A percentile compares a stretch with the other conserved stretches of the same genome.
phyloP scores from a whole-genome alignment of 2,797 vertebrate species.

The Thaleichthys pacificus region DNA sequence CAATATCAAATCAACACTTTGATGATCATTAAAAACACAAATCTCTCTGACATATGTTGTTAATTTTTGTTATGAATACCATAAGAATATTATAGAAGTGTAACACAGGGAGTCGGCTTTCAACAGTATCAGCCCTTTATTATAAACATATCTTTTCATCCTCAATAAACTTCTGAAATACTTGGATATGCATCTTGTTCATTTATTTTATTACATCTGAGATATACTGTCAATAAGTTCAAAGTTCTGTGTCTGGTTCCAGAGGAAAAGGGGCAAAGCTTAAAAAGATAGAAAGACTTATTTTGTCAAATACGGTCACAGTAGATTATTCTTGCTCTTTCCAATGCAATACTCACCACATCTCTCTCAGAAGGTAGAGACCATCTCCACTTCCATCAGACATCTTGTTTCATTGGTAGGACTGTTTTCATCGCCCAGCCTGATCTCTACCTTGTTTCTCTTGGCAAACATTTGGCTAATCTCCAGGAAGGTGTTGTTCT shows the following conservation, averaged over 20 bases:
- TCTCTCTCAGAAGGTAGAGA: constrained; percentile 63
- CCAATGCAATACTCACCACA: constrained; percentile 13
- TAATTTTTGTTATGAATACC: constrained; percentile 24
- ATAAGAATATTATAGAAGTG: constrained; percentile 11
- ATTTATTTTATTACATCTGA: too few species aligned
- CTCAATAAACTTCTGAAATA: constrained; percentile 56
- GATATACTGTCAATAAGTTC: too few species aligned
- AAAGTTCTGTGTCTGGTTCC: too few species aligned
- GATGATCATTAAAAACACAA: too few species aligned
- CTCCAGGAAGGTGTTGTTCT: constrained; percentile 90
- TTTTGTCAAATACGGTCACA: not conserved
- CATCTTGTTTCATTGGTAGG: constrained; percentile 35
- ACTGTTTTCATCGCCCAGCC: constrained; percentile 56
- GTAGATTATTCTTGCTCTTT: not conserved
- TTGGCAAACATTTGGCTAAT: constrained; percentile 86
- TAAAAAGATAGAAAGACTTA: not conserved
- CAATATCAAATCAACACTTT: too few species aligned
- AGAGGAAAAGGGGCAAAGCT: too few species aligned
- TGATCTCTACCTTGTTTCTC: constrained; percentile 82
- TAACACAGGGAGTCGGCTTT: not conserved
- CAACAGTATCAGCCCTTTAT: not conserved
- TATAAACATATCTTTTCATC: constrained; percentile 43
- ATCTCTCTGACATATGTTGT: not conserved
- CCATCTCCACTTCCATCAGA: constrained; percentile 41
- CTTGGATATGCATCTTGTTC: too few species aligned